These are phyloP conservation scores for Drosophila kanapiae DNA, from an alignment of 1,140 invertebrate genomes.

Conservation along the genomic window DNA sequence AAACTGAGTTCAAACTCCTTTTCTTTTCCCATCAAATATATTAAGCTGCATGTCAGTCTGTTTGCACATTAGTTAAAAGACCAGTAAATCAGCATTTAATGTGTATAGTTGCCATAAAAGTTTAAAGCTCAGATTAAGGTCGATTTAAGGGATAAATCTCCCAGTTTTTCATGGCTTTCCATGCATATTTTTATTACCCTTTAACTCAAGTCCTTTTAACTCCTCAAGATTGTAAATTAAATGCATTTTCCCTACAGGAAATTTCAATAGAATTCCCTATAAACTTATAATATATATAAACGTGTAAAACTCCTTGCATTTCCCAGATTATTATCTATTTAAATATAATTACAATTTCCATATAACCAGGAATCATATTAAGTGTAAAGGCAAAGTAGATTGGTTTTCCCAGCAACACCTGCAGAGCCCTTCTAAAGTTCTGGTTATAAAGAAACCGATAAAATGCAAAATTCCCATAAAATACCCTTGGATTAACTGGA, in stretches of 20 bases:
- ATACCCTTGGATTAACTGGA: slow-evolving; percentile 10
- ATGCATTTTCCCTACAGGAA: no score
- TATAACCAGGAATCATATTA: background rate
- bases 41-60: background rate
- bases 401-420: slow-evolving; percentile 1
- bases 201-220: background rate
- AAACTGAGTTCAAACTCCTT: rapidly evolving
- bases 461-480: slow-evolving; percentile 14
- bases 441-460: background rate
- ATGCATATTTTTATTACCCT: background rate
- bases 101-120: background rate
- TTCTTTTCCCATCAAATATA: background rate
- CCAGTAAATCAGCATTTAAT: background rate
- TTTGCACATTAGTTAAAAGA: background rate
- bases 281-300: background rate
- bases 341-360: background rate
- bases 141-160: no score
- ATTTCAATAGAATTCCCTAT: no score
- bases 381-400: background rate
- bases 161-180: no score
- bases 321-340: background rate
- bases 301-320: background rate
- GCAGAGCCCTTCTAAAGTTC: slow-evolving; percentile 1
- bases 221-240: background rate
- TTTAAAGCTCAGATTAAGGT: background rate